Evolutionary conservation across 2,888 invertebrate genomes (phyloP).

Genomic region (Marasmarcha lunaedactyla): DNA sequence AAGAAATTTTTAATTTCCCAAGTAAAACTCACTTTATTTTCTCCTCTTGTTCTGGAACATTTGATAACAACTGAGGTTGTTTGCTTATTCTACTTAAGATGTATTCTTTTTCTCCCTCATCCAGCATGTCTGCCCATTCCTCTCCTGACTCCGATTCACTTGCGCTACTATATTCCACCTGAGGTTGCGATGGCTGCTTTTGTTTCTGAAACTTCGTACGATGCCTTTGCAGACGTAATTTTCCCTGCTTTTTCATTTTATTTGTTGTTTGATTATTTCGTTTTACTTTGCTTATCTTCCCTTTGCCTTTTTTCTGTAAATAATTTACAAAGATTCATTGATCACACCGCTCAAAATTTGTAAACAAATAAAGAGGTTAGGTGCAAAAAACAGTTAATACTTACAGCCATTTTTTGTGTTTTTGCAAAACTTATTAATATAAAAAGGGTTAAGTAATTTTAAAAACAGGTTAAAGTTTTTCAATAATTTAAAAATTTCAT

Average conservation of each 20-base stretch:
- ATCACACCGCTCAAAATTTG: background rate
- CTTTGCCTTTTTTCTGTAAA: slow-evolving; percentile 62
- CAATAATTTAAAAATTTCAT: no score
- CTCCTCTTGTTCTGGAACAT: slow-evolving; percentile 44
- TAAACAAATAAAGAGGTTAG: background rate
- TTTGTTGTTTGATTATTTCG: slow-evolving; percentile 69
- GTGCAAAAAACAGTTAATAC: slow-evolving; percentile 18
- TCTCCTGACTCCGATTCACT: slow-evolving; percentile 59
- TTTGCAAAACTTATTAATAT: slow-evolving; percentile 7
- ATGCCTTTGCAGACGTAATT: slow-evolving; percentile 57
- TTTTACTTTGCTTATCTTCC: slow-evolving; percentile 67
- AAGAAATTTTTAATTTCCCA: no score
- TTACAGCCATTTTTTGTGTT: slow-evolving; percentile 48
- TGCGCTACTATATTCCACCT: slow-evolving; percentile 49
- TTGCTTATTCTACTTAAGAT: slow-evolving; percentile 50
- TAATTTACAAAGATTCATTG: slow-evolving; percentile 4
- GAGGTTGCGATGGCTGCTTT: slow-evolving; percentile 31
- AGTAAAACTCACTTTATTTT: slow-evolving; percentile 25
- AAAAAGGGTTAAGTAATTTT: no score
- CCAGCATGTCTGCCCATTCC: slow-evolving; percentile 71
- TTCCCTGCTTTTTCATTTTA: slow-evolving; percentile 68
- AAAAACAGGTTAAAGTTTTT: no score
- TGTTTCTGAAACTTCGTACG: slow-evolving; percentile 41
- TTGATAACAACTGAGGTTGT: slow-evolving; percentile 46
- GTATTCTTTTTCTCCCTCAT: slow-evolving; percentile 67